Conservation (phyloP, 2,113 vertebrate genomes). For the Chrysochloris asiatica region DNA sequence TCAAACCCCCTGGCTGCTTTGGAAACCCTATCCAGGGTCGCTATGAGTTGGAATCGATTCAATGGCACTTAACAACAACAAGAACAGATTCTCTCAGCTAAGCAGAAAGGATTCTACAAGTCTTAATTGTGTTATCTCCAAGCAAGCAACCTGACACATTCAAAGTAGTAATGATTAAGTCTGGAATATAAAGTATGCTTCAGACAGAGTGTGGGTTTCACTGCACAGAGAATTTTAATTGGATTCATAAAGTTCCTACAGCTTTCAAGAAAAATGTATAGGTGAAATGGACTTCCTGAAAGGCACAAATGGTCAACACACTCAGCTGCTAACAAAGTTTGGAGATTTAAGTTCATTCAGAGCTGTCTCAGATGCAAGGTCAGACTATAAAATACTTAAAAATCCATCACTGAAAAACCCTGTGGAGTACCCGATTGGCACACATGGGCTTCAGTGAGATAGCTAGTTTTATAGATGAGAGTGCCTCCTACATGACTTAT, state of each 20-base stretch:
- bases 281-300: neutral
- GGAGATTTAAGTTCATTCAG: neutral
- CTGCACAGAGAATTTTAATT: neutral
- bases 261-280: neutral
- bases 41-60: no score
- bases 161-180: neutral
- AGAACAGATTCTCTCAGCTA: neutral
- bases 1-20: no score
- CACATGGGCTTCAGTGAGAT: neutral
- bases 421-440: no score
- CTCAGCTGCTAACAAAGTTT: neutral
- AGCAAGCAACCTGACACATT: neutral
- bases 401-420: neutral
- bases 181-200: neutral
- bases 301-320: neutral
- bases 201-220: neutral
- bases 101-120: neutral
- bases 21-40: no score
- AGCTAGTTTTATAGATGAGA: neutral
- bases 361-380: neutral
- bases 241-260: neutral
- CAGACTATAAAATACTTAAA: neutral
- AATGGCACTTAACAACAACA: no score
- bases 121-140: neutral
- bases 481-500: neutral